Base-by-base conservation (phyloP, 2,113 vertebrate genomes). In the Ailurus styani region DNA sequence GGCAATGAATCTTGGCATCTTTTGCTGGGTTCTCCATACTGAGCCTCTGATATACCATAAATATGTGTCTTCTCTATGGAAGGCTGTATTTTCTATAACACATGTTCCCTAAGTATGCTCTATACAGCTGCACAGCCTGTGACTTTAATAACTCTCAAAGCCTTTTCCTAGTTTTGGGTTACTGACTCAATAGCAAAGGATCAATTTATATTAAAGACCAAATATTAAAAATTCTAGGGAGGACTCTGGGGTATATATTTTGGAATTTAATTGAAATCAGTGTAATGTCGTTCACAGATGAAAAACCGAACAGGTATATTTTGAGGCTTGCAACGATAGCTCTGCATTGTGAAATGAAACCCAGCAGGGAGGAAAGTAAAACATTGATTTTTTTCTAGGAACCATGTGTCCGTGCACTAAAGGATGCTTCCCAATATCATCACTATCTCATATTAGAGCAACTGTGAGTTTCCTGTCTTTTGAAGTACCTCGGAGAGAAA, bases 311-410 rank as follows among this genome's bases (percentile, higher is more conserved):
- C 45, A 96, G 66, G 55, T 98, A 21, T 96, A 96, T 97, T 97
- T 90, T 50, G 73, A 87, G 42, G 47, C 68, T 94, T 60, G 42
- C 45, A 97, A 98, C 97, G 92, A 94, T 97, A 97, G 90, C 52
- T 97, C 77, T 98, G 96, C 13, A 1, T 96, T 96, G 40, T 88
- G 96, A 98, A 98, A 98, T 98, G 93, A 97, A 98, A 97, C 95
- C 34, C 98, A 98, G 96, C 93, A 98, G 97, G 97, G 77, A 95
- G 83, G 91, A 98, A 94, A 47, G 73, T 81, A 98, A 82, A 98
- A 96, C 93, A 91, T 81, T 93, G 96, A 93, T 96, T 98, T 87
- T 96, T 88, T 97, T 98, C 97, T 93, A 95, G 83, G 96, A 96
- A 62, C 90, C 90, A 57, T 93, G 84, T 91, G 52, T 95, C 95